Conservation (phyloP, 1,140 invertebrate species). For the Bombus confusus region DNA sequence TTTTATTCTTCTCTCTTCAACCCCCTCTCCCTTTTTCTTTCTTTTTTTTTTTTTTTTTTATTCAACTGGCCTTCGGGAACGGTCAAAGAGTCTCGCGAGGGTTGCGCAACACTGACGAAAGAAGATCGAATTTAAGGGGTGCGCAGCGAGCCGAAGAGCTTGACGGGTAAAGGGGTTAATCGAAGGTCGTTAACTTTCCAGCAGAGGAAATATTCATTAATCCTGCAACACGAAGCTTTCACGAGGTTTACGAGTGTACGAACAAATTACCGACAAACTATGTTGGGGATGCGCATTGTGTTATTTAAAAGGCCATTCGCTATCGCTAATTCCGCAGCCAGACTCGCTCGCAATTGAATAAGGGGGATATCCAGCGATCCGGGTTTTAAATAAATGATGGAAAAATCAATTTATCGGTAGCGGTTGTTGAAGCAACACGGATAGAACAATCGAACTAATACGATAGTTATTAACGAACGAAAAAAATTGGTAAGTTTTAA, state of each 20-base stretch:
- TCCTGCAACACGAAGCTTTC: slow-evolving; percentile 22
- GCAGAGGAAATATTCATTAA: slow-evolving; percentile 30
- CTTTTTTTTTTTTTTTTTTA: background rate
- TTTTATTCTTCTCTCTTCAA: too few species aligned
- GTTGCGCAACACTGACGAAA: background rate
- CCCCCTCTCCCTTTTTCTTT: background rate
- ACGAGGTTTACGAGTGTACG: background rate
- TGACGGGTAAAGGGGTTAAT: slow-evolving; percentile 33
- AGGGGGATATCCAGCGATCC: background rate
- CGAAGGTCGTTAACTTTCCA: slow-evolving; percentile 45
- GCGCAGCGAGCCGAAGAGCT: slow-evolving; percentile 17
- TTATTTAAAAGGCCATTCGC: background rate
- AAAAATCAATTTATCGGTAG: background rate
- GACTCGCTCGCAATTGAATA: background rate
- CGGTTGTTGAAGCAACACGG: background rate
- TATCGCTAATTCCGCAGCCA: background rate
- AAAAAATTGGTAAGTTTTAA: too few species aligned
- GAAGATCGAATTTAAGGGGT: slow-evolving; percentile 5
- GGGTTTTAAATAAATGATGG: background rate
- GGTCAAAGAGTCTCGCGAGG: background rate
- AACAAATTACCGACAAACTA: slow-evolving; percentile 10
- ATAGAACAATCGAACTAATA: background rate
- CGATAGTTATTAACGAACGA: background rate
- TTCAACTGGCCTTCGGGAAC: background rate
- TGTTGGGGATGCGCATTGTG: background rate